These are phyloP conservation scores for Equus quagga DNA, from an alignment of 2,113 vertebrate genomes.

Conservation along the genomic window DNA sequence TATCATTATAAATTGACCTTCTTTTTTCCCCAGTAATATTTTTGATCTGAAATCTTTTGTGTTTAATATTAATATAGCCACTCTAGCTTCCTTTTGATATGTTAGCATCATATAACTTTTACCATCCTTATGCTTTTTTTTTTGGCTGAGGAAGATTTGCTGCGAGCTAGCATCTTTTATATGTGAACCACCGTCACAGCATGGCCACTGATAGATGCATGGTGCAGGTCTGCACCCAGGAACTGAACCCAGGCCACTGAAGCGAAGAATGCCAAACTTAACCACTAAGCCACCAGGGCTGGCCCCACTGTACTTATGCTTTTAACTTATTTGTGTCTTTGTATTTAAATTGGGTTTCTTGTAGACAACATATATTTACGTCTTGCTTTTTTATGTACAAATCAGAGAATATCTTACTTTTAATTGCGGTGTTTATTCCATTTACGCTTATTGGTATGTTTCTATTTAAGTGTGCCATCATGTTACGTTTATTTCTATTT, in stretches of 20 bases:
- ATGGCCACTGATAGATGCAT: too few relatives aligned
- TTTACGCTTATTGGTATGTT: neutral
- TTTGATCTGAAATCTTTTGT: neutral
- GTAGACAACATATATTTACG: neutral
- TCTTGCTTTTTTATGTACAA: neutral
- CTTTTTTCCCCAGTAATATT: neutral
- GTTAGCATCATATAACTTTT: neutral
- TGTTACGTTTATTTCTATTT: neutral
- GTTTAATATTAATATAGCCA: conserved; percentile 7
- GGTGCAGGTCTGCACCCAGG: too few relatives aligned
- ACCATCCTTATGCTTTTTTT: neutral
- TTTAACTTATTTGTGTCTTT: neutral
- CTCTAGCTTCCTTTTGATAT: neutral
- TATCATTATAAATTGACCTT: neutral
- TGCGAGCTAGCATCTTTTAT: too few relatives aligned
- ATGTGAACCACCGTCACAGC: too few relatives aligned
- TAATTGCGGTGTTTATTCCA: neutral
- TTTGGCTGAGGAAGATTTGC: too few relatives aligned
- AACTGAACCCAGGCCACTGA: too few relatives aligned
- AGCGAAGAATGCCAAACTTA: too few relatives aligned
- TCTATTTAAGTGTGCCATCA: neutral
- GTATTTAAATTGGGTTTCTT: neutral
- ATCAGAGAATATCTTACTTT: neutral
- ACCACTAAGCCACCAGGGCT: too few relatives aligned
- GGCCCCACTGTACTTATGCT: neutral